Percentiles rank a stretch among this genome's conserved stretches.
These are phyloP conservation scores for Enteromius radiatus DNA, from an alignment of 2,797 vertebrate genomes.

Conservation along the genomic window DNA sequence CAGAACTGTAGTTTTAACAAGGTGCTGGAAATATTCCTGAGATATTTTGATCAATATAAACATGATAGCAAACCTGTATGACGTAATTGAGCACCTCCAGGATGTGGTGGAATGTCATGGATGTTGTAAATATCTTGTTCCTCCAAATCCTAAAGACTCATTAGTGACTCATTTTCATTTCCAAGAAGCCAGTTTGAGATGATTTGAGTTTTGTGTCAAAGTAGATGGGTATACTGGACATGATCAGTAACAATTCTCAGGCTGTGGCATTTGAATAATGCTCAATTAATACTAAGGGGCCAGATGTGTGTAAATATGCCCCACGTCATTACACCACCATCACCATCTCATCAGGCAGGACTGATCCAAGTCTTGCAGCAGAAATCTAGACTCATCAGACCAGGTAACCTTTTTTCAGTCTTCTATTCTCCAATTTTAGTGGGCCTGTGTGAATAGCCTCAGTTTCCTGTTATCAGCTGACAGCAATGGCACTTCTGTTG, in stretches of 20 bases:
- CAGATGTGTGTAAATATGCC: no score
- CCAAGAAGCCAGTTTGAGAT: not conserved
- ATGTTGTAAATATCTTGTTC: not conserved
- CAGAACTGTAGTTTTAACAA: not conserved
- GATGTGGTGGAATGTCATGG: not conserved
- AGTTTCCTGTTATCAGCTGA: not conserved
- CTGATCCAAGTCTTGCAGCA: not conserved
- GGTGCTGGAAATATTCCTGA: not conserved
- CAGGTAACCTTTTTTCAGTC: not conserved
- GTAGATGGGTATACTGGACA: not conserved
- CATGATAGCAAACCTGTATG: not conserved
- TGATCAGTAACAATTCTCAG: no score
- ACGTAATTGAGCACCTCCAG: not conserved
- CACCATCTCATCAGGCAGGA: no score
- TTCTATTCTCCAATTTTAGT: not conserved
- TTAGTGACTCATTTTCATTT: not conserved
- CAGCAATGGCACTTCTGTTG: not conserved
- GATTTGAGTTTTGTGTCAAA: not conserved
- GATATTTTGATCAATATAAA: not conserved
- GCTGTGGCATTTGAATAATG: no score
- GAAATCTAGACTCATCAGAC: slow-evolving; percentile 7
- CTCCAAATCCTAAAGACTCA: not conserved
- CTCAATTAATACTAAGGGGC: no score
- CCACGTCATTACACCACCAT: no score
- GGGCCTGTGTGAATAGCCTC: not conserved